Conservation (phyloP, 92 coral and sea anemone species). For the Epizoanthus illoricatus region DNA sequence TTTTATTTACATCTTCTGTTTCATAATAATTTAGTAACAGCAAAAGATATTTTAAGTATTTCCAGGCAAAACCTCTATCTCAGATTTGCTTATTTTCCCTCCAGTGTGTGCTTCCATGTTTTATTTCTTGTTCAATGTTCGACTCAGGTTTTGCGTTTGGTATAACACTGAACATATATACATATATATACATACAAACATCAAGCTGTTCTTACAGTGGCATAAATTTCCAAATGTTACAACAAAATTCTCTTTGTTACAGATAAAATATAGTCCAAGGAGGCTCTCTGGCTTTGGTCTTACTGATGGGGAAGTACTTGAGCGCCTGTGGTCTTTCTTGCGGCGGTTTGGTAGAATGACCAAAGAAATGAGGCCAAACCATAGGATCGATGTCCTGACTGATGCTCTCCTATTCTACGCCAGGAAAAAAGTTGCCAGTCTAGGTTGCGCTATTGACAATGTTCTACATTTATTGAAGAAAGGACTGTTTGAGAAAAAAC, state of each 20-base stretch:
- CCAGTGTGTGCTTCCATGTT: too few species aligned
- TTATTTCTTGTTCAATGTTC: too few species aligned
- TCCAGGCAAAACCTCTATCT: too few species aligned
- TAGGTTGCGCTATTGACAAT: neutral
- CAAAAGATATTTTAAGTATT: too few species aligned
- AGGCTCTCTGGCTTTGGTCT: constrained; percentile 35
- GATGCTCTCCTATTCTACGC: constrained; percentile 19
- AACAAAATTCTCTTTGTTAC: neutral
- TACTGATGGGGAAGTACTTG: constrained; percentile 37
- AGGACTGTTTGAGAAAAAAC: neutral
- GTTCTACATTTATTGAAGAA: neutral
- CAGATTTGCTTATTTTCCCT: too few species aligned
- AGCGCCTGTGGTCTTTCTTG: constrained; percentile 32
- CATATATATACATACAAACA: too few species aligned
- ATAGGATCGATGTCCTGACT: constrained; percentile 32
- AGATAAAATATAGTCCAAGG: constrained; percentile 43
- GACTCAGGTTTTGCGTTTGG: too few species aligned
- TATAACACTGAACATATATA: too few species aligned
- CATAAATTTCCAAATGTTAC: too few species aligned
- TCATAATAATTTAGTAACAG: too few species aligned
- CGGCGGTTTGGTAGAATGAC: constrained; percentile 37
- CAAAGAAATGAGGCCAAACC: constrained; percentile 42
- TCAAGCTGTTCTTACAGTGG: too few species aligned
- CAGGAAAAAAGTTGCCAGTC: neutral
- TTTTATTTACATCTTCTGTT: too few species aligned